Evolutionary conservation across 2,113 vertebrate genomes (phyloP), one percentile per base, ranked within the genome.

Genomic region (Apteryx owenii): DNA sequence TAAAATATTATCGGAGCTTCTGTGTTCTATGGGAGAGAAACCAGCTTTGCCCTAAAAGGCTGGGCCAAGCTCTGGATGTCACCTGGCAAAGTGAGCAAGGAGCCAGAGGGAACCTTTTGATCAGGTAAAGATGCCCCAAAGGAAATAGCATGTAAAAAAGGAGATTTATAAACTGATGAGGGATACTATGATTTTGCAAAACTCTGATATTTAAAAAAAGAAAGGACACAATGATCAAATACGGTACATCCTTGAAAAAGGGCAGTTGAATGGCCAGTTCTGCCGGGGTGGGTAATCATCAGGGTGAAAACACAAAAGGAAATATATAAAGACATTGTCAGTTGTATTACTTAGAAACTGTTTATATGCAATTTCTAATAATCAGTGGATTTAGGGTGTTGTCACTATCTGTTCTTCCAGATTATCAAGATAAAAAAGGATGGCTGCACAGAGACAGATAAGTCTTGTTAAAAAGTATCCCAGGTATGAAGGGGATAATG

Each of bases 21-120:
- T 70, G 1, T 10, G 62, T 0, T 10, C 20, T 2, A 8, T 20
- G 38, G 4, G 1, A 7, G 7, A 90, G 42, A 12, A 89, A 54
- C 2, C 8, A 42, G 61, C 42, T 56, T 42, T 64, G 15, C 36
- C 40, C 50, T 9, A 28, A 88, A 65, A 83, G 11, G 8, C 21
- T 66, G 33, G 15, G 80, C 42, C 31, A 36, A 15, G 22, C 31
- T 25, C 12, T 65, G n/a, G 36, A 58, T 25, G 22, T 65, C 36
- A 38, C 23, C 62, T 40, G 22, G 62, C 21, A 65, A 65, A 26
- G 5, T 6, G 15, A 60, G 22, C 29, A 77, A 46, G 31, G 54
- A 46, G 73, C 40, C 73, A 46, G 31, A 44, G 15, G 22, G 53
- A 44, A 60, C 36, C 62, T 40, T 33, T 33, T 18, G 16, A 19